Percentiles rank a stretch among this genome's conserved stretches.
Conservation (phyloP, 2,888 invertebrate genomes). For the Torymus auratus region DNA sequence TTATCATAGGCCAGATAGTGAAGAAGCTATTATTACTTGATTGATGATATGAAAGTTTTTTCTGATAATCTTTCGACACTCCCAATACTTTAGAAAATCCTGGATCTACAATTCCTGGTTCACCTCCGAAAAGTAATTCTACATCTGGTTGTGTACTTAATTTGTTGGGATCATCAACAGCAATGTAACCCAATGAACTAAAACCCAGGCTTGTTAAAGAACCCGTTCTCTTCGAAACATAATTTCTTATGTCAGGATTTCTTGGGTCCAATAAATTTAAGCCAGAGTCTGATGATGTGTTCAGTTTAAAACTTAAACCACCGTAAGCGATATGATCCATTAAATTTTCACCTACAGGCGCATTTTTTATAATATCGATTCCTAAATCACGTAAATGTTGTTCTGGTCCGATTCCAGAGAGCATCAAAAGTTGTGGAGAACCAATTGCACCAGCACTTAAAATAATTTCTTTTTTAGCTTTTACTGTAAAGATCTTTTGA, state of each 20-base stretch:
- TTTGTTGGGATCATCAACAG: slow-evolving; percentile 79
- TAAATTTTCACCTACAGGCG: slow-evolving; percentile 83
- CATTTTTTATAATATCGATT: slow-evolving; percentile 79
- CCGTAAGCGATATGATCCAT: slow-evolving; percentile 85
- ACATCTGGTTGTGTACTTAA: slow-evolving; percentile 71
- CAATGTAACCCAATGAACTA: slow-evolving; percentile 82
- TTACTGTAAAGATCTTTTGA: slow-evolving; percentile 77
- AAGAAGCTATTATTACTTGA: neutral
- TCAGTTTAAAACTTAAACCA: slow-evolving; percentile 81
- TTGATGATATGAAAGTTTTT: neutral
- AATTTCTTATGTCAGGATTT: slow-evolving; percentile 74
- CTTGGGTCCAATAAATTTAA: slow-evolving; percentile 51
- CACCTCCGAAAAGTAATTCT: neutral
- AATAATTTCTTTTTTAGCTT: slow-evolving; percentile 85
- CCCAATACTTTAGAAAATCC: neutral
- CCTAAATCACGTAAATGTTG: slow-evolving; percentile 79
- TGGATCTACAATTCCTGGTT: neutral
- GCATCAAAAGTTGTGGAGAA: slow-evolving; percentile 87
- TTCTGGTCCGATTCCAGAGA: slow-evolving; percentile 86
- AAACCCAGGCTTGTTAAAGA: slow-evolving; percentile 82
- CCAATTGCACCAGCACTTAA: slow-evolving; percentile 87
- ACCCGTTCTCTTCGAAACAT: slow-evolving; percentile 79
- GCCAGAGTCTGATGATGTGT: slow-evolving; percentile 63
- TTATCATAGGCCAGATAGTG: neutral
- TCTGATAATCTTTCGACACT: neutral